phyloP scores from a whole-genome alignment of 2,113 vertebrate species.

The Notarius lentiginosus region DNA sequence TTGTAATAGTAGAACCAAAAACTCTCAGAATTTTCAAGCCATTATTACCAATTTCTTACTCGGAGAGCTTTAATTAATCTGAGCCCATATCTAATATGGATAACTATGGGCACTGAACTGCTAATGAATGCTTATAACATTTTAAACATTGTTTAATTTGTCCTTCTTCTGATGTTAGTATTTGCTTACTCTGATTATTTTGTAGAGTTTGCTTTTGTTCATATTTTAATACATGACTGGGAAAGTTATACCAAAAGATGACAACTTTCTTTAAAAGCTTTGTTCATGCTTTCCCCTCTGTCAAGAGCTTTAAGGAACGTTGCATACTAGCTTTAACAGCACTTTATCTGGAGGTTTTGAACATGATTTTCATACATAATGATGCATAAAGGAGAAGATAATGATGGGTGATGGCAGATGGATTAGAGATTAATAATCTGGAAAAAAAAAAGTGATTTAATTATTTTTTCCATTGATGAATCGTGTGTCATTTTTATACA shows the following conservation, averaged over 20 bases:
- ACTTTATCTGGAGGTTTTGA: constrained; percentile 1
- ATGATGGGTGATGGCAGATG: not conserved
- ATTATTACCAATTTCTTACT: not conserved
- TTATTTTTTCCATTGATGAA: not conserved
- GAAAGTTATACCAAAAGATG: not conserved
- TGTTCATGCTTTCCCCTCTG: not conserved
- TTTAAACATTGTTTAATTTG: constrained; percentile 1
- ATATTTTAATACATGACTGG: constrained; percentile 33
- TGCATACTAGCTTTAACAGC: not conserved
- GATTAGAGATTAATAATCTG: not conserved
- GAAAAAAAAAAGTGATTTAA: not conserved
- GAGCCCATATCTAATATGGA: not conserved
- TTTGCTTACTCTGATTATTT: constrained; percentile 16
- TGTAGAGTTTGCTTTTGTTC: constrained; percentile 23
- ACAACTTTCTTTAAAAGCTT: constrained; percentile 10
- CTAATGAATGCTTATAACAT: not conserved
- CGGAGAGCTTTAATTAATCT: not conserved
- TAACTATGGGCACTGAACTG: not conserved
- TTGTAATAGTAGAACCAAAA: not conserved
- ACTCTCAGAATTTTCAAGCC: not conserved
- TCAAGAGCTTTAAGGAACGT: constrained; percentile 13
- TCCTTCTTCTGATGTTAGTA: constrained; percentile 23
- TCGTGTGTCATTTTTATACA: not conserved
- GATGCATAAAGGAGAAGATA: not conserved
- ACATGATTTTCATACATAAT: not conserved